These are phyloP conservation scores for Charaxes varanes DNA, from an alignment of 1,140 invertebrate species.

Conservation along the genomic window DNA sequence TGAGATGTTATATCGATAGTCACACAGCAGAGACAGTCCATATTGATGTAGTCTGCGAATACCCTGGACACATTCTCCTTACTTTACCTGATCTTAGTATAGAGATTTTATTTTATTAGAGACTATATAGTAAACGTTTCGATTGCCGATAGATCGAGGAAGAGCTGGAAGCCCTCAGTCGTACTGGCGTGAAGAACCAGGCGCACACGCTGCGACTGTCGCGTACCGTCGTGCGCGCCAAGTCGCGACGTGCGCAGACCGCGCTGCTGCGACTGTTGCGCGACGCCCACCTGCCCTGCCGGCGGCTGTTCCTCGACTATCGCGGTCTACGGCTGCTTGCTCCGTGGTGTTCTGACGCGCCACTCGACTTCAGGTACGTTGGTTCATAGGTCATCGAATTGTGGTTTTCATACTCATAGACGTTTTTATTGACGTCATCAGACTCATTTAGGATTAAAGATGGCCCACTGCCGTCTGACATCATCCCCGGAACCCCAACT, in stretches of 20 bases:
- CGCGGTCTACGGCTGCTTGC: slow-evolving; percentile 92
- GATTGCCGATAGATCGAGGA: slow-evolving; percentile 81
- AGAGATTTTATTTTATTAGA: too few species aligned
- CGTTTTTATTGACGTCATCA: background rate
- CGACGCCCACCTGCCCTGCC: slow-evolving; percentile 85
- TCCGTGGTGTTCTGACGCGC: slow-evolving; percentile 90
- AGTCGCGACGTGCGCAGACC: slow-evolving; percentile 83
- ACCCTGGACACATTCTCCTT: too few species aligned
- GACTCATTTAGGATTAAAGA: too few species aligned
- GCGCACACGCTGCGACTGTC: slow-evolving; percentile 90
- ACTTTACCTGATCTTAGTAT: too few species aligned
- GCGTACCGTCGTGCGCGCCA: slow-evolving; percentile 93
- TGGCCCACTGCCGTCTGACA: too few species aligned
- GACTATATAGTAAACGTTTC: too few species aligned
- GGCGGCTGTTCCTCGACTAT: slow-evolving; percentile 94
- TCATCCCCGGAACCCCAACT: too few species aligned
- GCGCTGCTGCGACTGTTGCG: slow-evolving; percentile 82
- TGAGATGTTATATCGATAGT: too few species aligned
- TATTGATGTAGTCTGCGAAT: too few species aligned
- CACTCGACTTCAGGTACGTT: slow-evolving; percentile 74
- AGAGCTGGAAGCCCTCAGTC: slow-evolving; percentile 83
- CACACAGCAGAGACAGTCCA: too few species aligned
- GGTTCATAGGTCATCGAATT: background rate
- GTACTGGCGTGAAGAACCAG: slow-evolving; percentile 89
- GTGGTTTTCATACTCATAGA: background rate